Base-by-base conservation (phyloP, 2,888 invertebrate species). In the Anthophora plumipes region DNA sequence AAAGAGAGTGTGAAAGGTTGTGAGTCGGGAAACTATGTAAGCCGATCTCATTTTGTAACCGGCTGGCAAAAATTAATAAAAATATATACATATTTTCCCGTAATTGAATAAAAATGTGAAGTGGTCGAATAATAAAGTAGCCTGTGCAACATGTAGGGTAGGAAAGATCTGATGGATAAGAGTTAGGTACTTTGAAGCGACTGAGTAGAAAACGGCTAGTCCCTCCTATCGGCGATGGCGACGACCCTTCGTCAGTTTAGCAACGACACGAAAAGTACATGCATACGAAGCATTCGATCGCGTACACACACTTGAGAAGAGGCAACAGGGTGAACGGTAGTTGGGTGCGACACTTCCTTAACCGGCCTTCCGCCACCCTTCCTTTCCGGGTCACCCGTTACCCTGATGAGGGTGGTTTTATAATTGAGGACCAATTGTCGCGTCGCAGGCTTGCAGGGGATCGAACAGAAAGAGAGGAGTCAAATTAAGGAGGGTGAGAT, bases 341-440 rank as follows among this genome's bases (percentile, higher is more conserved):
- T 57, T 50, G 61, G 63, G 55, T 68, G 76, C 20, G 84, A 72
- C 55, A 61, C 63, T 69, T 82, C 71, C 80, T 84, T 84, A 82
- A 84, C 72, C 84, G 64, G 75, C 54, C 63, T 73, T 82, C 66
- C 70, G 59, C 57, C 80, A 84, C 84, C 82, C 84, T 84, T 79
- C 59, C 66, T 85, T 87, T 86, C 85, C 87, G 77, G 80, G 80
- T 86, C 87, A 87, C 66, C 77, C 80, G 80, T 85, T 86, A 83
- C 77, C 63, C 73, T 71, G 68, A 69, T 73, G 74, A 76, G 85
- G 74, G 85, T 79, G 83, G 86, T 85, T 85, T 85, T 86, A 86
- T 86, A 86, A 86, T 86, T 81, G 83, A 85, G 83, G 83, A 82
- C 86, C 85, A 86, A 86, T 86, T 86, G 86, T 86, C 86, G 72